Evolutionary conservation across 2,797 vertebrate genomes (phyloP).

Genomic region (Gallinago nigripennis): DNA sequence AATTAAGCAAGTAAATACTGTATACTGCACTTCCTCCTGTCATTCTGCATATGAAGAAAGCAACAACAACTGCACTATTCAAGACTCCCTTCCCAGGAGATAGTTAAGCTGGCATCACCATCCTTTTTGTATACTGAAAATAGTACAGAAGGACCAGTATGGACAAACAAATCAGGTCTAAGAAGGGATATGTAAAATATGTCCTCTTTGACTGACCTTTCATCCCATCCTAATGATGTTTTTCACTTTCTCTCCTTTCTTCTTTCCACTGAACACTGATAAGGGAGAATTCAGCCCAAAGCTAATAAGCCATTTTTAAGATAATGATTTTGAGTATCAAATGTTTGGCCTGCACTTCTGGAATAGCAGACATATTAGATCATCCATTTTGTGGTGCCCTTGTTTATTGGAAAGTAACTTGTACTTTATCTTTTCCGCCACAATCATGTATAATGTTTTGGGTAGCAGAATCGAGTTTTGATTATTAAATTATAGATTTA

Average conservation of each 20-base stretch:
- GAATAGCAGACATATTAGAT: slow-evolving; percentile 45
- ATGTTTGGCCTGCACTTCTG: background rate
- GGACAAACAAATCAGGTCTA: background rate
- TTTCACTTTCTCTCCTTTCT: background rate
- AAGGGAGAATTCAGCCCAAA: background rate
- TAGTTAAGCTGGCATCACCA: background rate
- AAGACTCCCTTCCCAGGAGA: background rate
- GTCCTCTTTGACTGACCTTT: background rate
- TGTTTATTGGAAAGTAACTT: slow-evolving; percentile 32
- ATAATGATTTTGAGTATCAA: background rate
- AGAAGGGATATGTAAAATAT: background rate
- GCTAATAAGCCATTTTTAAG: background rate
- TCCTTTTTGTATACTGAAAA: background rate
- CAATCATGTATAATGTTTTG: slow-evolving; percentile 11
- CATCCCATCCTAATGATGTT: background rate
- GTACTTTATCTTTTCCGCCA: background rate
- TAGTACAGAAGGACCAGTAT: background rate
- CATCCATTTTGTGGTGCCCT: background rate
- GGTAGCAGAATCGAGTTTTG: slow-evolving; percentile 1
- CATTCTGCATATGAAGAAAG: background rate
- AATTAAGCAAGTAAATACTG: background rate
- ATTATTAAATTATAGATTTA: slow-evolving; percentile 5
- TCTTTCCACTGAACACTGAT: background rate
- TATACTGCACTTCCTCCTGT: background rate
- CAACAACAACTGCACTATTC: background rate